Percentiles rank a stretch among this genome's conserved stretches.
These are phyloP conservation scores for Apocheima hispidaria DNA, from an alignment of 2,888 invertebrate species.

Conservation along the genomic window DNA sequence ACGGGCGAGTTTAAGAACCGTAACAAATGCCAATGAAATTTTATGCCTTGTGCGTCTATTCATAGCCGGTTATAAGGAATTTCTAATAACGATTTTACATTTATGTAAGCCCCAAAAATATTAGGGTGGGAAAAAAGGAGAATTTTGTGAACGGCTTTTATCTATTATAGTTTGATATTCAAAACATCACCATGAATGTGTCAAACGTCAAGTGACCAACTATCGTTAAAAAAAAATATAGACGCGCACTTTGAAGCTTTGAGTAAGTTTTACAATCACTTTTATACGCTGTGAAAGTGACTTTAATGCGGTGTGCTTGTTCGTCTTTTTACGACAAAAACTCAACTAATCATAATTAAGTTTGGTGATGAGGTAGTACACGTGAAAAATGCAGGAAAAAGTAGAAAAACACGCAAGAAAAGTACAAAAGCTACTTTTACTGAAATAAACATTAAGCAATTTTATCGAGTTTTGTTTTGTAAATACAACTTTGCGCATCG, in stretches of 20 bases:
- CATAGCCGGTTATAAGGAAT: conserved; percentile 28
- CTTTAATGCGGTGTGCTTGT: no score
- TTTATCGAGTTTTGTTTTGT: background rate
- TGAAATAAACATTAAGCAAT: background rate
- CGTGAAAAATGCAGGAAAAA: no score
- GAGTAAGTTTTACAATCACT: no score
- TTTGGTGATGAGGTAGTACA: no score
- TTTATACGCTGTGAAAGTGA: no score
- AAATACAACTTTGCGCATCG: background rate
- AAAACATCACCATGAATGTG: background rate
- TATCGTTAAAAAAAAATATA: no score
- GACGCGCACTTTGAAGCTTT: no score
- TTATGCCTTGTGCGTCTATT: conserved; percentile 34
- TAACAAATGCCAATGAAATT: conserved; percentile 40
- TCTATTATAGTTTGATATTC: background rate
- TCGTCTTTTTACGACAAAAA: no score
- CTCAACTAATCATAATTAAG: no score
- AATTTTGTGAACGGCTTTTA: conserved; percentile 1
- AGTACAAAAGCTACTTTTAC: background rate
- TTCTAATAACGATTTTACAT: conserved; percentile 31
- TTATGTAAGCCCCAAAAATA: conserved; percentile 18
- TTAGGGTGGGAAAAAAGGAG: background rate
- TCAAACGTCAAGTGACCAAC: no score
- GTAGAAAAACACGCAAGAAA: background rate
- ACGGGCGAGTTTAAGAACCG: conserved; percentile 36